Evolutionary conservation across 2,797 vertebrate genomes (phyloP).

Genomic region (Botia kubotai): DNA sequence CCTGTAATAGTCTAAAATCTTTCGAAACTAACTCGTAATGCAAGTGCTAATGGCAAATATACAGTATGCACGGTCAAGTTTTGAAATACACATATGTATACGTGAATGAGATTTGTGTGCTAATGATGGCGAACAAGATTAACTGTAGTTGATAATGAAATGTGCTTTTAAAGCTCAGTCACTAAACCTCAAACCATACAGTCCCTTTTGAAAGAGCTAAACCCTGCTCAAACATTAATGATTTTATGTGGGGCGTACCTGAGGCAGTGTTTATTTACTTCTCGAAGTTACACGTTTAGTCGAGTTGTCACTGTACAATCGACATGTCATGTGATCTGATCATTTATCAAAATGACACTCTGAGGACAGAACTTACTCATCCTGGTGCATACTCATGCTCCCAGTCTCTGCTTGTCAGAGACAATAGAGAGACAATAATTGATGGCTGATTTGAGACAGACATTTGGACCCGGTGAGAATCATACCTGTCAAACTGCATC

Average conservation of each 20-base stretch:
- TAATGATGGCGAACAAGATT: too few relatives aligned
- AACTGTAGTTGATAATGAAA: too few relatives aligned
- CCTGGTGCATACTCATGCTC: constrained; percentile 75
- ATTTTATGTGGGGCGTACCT: not conserved
- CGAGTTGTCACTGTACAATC: constrained; percentile 59
- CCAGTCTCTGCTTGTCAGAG: constrained; percentile 75
- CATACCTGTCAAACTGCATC: constrained; percentile 80
- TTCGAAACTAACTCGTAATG: too few relatives aligned
- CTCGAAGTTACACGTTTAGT: not conserved
- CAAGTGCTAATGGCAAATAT: too few relatives aligned
- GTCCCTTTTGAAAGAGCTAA: too few relatives aligned
- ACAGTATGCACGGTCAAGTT: too few relatives aligned
- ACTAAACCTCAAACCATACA: too few relatives aligned
- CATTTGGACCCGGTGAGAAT: constrained; percentile 71
- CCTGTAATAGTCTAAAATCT: too few relatives aligned
- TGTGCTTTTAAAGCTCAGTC: too few relatives aligned
- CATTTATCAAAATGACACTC: constrained; percentile 82
- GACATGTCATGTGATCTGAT: constrained; percentile 67
- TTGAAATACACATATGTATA: too few relatives aligned
- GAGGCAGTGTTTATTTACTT: not conserved
- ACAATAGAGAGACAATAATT: constrained; percentile 75
- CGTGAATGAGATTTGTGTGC: too few relatives aligned
- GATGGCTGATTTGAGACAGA: constrained; percentile 69
- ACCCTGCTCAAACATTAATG: too few relatives aligned
- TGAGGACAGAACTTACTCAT: constrained; percentile 56